A percentile compares a stretch with the other conserved stretches of the same genome.
Conservation (phyloP, 2,888 invertebrate genomes). For the Sycophila texana region DNA sequence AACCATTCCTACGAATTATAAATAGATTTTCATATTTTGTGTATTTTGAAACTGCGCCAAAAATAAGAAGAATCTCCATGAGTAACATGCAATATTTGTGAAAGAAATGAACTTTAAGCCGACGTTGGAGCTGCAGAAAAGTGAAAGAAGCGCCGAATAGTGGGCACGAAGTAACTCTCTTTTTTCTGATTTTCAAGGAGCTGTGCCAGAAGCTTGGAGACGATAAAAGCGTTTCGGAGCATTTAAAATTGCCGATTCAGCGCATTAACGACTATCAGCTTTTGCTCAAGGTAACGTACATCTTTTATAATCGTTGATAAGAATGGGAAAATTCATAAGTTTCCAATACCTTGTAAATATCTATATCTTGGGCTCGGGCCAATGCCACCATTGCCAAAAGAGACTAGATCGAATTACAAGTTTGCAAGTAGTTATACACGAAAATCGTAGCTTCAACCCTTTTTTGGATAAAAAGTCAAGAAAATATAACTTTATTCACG, state of each 20-base stretch:
- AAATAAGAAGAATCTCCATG: conserved; percentile 42
- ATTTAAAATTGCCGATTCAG: conserved; percentile 94
- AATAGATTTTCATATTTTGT: conserved; percentile 56
- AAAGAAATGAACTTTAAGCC: conserved; percentile 3
- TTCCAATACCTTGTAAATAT: conserved; percentile 32
- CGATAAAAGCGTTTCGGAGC: conserved; percentile 92
- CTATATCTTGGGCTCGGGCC: conserved; percentile 44
- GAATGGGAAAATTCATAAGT: not conserved
- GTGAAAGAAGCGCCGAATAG: not conserved
- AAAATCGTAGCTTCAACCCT: not conserved
- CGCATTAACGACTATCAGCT: conserved; percentile 97
- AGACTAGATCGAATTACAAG: conserved; percentile 50
- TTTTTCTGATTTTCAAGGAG: conserved; percentile 78
- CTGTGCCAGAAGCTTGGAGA: conserved; percentile 89
- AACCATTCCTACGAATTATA: conserved; percentile 37
- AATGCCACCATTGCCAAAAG: conserved; percentile 30
- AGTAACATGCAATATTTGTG: conserved; percentile 10
- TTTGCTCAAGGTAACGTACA: conserved; percentile 86
- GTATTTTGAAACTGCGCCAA: conserved; percentile 54
- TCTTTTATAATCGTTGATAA: not conserved
- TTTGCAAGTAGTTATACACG: conserved; percentile 12
- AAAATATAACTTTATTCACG: too few relatives aligned
- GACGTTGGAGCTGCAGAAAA: not conserved
- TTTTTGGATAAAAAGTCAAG: too few relatives aligned
- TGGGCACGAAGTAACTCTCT: not conserved